phyloP scores from a whole-genome alignment of 2,113 vertebrate genomes.

The Hepsetus odoe region DNA sequence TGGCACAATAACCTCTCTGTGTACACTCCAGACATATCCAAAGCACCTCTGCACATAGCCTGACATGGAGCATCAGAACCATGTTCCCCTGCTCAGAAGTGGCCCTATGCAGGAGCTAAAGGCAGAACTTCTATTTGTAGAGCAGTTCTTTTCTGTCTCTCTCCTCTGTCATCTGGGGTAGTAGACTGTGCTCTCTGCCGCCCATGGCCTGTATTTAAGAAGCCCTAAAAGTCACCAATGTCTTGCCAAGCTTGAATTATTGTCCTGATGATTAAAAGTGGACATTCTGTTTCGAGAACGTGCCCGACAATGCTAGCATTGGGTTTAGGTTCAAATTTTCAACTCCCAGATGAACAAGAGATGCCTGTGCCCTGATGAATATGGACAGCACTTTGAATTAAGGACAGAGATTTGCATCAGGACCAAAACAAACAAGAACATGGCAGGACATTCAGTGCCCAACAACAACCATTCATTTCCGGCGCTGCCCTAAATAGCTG shows the following conservation, averaged over 20 bases:
- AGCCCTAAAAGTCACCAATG: conserved; percentile 4
- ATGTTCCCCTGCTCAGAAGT: not conserved
- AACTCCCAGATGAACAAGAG: not conserved
- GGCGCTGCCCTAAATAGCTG: not conserved
- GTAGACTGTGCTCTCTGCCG: not conserved
- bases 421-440: not conserved
- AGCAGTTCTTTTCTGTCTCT: not conserved
- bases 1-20: not conserved
- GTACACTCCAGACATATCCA: no score
- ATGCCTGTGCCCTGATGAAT: not conserved
- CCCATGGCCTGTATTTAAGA: conserved; percentile 37
- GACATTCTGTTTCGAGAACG: conserved; percentile 24
- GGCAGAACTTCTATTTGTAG: conserved; percentile 15
- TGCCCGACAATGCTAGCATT: not conserved
- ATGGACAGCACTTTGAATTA: not conserved
- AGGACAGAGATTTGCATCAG: not conserved
- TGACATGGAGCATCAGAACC: not conserved
- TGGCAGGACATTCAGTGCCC: not conserved
- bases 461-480: not conserved
- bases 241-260: conserved; percentile 38
- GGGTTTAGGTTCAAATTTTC: conserved; percentile 6
- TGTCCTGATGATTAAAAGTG: conserved; percentile 37
- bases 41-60: not conserved
- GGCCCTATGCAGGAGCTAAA: not conserved
- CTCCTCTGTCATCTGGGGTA: conserved; percentile 24